phyloP scores from a whole-genome alignment of 2,888 invertebrate species.

The Cataglyphis livida region DNA sequence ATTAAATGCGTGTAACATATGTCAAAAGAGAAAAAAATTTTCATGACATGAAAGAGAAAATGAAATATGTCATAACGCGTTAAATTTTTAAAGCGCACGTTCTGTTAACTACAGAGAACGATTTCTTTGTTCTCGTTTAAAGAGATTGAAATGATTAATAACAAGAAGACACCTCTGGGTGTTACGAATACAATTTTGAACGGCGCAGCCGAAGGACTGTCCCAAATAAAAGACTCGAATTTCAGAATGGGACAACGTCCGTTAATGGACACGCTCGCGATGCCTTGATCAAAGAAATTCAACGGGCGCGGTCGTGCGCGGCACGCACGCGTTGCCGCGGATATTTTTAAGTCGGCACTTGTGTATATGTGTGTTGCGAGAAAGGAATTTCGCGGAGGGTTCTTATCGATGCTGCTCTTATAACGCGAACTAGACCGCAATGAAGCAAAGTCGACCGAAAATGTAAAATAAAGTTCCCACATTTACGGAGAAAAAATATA shows the following conservation, averaged over 20 bases:
- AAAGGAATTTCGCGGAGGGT: slow-evolving; percentile 55
- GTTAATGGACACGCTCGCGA: slow-evolving; percentile 56
- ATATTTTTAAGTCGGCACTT: slow-evolving; percentile 68
- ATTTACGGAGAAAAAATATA: background rate
- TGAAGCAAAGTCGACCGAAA: background rate
- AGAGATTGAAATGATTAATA: background rate
- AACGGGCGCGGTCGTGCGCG: slow-evolving; percentile 53
- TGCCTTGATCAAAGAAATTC: slow-evolving; percentile 59
- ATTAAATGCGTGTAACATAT: background rate
- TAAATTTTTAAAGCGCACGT: background rate
- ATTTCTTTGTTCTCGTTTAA: background rate
- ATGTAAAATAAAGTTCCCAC: background rate
- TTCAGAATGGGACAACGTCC: slow-evolving; percentile 29
- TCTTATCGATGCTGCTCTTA: slow-evolving; percentile 27
- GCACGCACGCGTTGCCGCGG: slow-evolving; percentile 51
- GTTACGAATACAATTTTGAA: slow-evolving; percentile 1
- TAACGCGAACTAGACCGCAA: background rate
- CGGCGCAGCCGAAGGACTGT: background rate
- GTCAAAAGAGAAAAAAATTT: background rate
- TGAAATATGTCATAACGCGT: background rate
- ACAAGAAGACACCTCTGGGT: background rate
- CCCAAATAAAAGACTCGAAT: background rate
- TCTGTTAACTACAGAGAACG: background rate
- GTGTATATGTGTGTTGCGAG: slow-evolving; percentile 47
- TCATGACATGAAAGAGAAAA: background rate